Evolutionary conservation across 1,140 invertebrate genomes (phyloP).

Genomic region (Cardiocondyla obscurior): DNA sequence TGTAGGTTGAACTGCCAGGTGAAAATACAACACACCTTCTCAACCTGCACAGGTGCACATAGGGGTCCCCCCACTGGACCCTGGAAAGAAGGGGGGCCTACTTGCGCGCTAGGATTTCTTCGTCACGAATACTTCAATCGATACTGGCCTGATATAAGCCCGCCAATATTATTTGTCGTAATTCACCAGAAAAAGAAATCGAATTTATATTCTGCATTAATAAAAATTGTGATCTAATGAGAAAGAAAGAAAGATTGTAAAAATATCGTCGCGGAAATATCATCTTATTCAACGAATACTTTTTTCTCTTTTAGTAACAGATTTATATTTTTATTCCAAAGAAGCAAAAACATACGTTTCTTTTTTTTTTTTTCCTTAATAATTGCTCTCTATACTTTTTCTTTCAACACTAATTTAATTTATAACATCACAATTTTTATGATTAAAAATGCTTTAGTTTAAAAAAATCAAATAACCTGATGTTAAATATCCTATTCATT

Average conservation of each 20-base stretch:
- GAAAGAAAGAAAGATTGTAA: not conserved
- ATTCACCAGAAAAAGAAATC: not conserved
- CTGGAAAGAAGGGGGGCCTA: conserved; percentile 74
- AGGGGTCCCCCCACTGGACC: conserved; percentile 69
- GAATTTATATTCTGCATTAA: not conserved
- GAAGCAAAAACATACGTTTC: not conserved
- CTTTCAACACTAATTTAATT: not conserved
- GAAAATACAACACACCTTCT: conserved; percentile 82
- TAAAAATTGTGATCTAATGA: not conserved
- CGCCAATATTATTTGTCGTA: conserved; percentile 21
- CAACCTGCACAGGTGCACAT: conserved; percentile 80
- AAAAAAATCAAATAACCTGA: not conserved
- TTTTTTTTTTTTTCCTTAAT: not conserved
- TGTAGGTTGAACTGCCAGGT: conserved; percentile 80
- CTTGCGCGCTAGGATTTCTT: conserved; percentile 69
- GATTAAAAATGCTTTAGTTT: not conserved
- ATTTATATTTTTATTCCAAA: not conserved
- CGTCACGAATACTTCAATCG: conserved; percentile 61
- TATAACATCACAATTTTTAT: not conserved
- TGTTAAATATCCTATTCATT: no score
- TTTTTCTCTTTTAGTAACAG: not conserved
- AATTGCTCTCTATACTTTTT: not conserved
- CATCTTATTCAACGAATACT: no score
- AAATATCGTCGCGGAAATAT: not conserved
- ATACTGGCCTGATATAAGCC: conserved; percentile 3